A percentile compares a stretch with the other conserved stretches of the same genome.
phyloP scores from a whole-genome alignment of 1,140 invertebrate species.

The Xylocopa sonorina region DNA sequence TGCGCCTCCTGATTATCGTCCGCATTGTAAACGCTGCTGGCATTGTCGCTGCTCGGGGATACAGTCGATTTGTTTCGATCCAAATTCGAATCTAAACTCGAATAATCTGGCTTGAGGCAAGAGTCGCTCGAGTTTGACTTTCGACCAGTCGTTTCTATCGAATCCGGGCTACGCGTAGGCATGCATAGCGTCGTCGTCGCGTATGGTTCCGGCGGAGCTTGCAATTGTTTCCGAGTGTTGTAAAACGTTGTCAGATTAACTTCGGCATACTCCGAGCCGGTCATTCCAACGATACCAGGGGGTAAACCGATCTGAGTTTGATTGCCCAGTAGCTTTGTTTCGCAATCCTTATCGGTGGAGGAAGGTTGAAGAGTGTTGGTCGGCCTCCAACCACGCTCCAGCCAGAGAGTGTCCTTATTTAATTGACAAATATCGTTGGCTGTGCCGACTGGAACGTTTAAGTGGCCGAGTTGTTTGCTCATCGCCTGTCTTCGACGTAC shows the following conservation, averaged over 20 bases:
- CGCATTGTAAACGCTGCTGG: conserved; percentile 80
- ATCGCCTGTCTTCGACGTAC: conserved; percentile 84
- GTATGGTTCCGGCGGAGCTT: conserved; percentile 89
- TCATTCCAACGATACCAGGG: conserved; percentile 81
- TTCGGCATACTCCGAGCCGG: conserved; percentile 88
- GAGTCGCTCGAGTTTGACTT: conserved; percentile 82
- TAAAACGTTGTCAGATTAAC: conserved; percentile 92
- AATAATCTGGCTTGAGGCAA: conserved; percentile 82
- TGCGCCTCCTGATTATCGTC: conserved; percentile 77
- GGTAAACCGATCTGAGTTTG: conserved; percentile 79
- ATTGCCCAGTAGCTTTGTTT: conserved; percentile 85
- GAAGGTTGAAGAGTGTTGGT: conserved; percentile 80
- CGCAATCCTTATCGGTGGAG: conserved; percentile 85
- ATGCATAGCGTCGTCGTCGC: conserved; percentile 89
- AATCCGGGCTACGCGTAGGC: conserved; percentile 80
- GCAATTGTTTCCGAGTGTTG: conserved; percentile 86
- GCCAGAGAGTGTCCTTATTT: conserved; percentile 89
- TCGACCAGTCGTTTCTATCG: conserved; percentile 80
- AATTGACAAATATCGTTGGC: conserved; percentile 84
- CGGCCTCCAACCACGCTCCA: conserved; percentile 88
- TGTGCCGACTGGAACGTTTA: conserved; percentile 86
- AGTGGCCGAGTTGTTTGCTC: conserved; percentile 85
- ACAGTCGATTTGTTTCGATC: conserved; percentile 80
- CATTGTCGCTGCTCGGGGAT: conserved; percentile 80
- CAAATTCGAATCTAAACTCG: conserved; percentile 80